Base-by-base conservation (phyloP, 92 coral and sea anemone genomes). In the Heliopora coerulea region DNA sequence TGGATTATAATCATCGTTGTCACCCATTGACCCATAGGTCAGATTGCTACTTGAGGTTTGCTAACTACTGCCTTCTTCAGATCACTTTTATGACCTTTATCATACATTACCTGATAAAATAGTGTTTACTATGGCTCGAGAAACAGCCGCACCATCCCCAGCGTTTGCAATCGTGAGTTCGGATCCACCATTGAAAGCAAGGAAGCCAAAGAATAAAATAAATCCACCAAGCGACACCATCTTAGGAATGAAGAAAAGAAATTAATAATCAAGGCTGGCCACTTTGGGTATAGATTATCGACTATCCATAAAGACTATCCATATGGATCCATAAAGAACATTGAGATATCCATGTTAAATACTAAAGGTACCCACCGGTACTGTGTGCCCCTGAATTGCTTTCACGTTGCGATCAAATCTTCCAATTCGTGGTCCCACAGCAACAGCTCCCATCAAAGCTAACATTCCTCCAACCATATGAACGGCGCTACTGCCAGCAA, bases 401-500 rank as follows among this genome's bases (percentile, higher is more conserved):
- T 88, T 89, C 3, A 39, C 63, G 19, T 89, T 88, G n/a, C n/a
- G 2, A 15, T 49, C 82, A 59, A 89, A 89, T 37, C 89, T 74
- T 26, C 96, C 96, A 17, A 84, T 82, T 40, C 96, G 75, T 30
- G 96, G 81, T 9, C 96, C 96, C 19, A 89, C 84, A 19, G 82
- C 57, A 30, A 74, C 56, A 20, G 96, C 96, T 30, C 96, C 96
- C 0, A 85, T 79, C 27, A 89, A 63, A 35, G 96, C 96, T 65
- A 87, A 83, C 48, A 87, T 68, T 14, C 96, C 96, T 31, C 96
- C 96, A 8, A 88, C 50, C 19, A 78, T 82, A 34, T 90, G 96
- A 2, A 90, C 96, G 42, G 88, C 91, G 23, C 92, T 87, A 77
- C 96, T 90, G 64, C 96, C 96, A 40, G 96, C 96, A 75, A 84